Conservation (phyloP, 2,888 invertebrate species). For the Lapara coniferarum region DNA sequence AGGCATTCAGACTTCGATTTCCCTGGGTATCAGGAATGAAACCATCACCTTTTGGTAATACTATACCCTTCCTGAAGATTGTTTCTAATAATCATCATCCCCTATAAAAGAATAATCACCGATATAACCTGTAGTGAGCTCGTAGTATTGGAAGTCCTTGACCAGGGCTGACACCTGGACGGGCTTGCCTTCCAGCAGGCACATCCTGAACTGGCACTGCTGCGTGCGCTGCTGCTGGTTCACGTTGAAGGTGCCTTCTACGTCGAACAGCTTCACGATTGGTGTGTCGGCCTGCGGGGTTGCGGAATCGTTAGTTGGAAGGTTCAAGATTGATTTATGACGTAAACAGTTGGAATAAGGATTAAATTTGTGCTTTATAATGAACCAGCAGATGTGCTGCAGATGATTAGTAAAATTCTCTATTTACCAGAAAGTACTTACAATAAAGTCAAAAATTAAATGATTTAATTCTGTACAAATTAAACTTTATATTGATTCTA, state of each 20-base stretch:
- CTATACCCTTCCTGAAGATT: no score
- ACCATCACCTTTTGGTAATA: no score
- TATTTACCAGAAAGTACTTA: no score
- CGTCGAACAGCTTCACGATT: constrained; percentile 79
- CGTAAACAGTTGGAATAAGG: neutral
- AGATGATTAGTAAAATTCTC: no score
- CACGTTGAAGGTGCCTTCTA: constrained; percentile 73
- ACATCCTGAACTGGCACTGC: constrained; percentile 76
- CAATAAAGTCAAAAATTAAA: no score
- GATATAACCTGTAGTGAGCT: constrained; percentile 78
- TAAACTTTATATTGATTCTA: no score
- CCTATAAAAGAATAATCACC: constrained; percentile 69
- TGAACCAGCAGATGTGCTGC: no score
- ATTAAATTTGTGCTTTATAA: no score
- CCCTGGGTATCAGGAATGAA: no score
- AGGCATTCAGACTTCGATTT: no score
- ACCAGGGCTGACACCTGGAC: constrained; percentile 73
- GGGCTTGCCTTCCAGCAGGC: constrained; percentile 80
- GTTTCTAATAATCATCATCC: neutral
- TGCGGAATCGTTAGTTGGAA: neutral
- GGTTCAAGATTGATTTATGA: neutral
- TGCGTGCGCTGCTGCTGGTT: constrained; percentile 71
- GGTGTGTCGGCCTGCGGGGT: constrained; percentile 66
- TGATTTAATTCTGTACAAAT: no score
- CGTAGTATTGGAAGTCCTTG: constrained; percentile 84